Evolutionary conservation across 2,888 invertebrate genomes (phyloP), one percentile per base, ranked within the genome.

Genomic region (Panopea generosa): DNA sequence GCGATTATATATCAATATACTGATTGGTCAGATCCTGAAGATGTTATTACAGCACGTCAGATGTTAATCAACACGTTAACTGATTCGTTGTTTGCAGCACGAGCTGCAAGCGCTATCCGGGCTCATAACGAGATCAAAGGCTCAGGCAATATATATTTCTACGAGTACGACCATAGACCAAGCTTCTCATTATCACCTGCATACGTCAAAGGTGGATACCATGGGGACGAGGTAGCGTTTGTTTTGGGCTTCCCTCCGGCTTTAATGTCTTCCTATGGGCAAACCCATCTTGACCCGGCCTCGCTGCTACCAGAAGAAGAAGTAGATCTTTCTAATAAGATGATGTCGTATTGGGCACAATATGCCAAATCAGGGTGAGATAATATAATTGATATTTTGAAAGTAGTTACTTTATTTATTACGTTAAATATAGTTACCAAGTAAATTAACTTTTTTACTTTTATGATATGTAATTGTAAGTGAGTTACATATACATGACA

Each of bases 341-440:
- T 67, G 40, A 57, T 67, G 57, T 38, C 29, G 22, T 57, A 45
- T 22, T 67, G 57, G 67, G 57, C 67, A 29, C 45, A 67, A 14
- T 67, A 57, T 50, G 67, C 67, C 11, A 57, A 67, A 14, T 49
- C 67, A 11, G 67, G 59, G 67, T 67, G 40, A 33, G 57, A 2
- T 38, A 38, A 14, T 20, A 52, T 52, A 33, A n/a, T n/a, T n/a
- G n/a, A n/a, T n/a, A n/a, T n/a, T n/a, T n/a, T n/a, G n/a, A n/a
- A n/a, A n/a, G n/a, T n/a, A n/a, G n/a, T n/a, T n/a, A n/a, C n/a
- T n/a, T n/a, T n/a, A n/a, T n/a, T n/a, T n/a, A n/a, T n/a, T n/a
- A n/a, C n/a, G n/a, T n/a, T n/a, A n/a, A n/a, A n/a, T n/a, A n/a
- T n/a, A n/a, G n/a, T n/a, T n/a, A n/a, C n/a, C n/a, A n/a, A n/a